Base-by-base conservation (phyloP, 2,113 vertebrate genomes). In the Asarcornis scutulata region DNA sequence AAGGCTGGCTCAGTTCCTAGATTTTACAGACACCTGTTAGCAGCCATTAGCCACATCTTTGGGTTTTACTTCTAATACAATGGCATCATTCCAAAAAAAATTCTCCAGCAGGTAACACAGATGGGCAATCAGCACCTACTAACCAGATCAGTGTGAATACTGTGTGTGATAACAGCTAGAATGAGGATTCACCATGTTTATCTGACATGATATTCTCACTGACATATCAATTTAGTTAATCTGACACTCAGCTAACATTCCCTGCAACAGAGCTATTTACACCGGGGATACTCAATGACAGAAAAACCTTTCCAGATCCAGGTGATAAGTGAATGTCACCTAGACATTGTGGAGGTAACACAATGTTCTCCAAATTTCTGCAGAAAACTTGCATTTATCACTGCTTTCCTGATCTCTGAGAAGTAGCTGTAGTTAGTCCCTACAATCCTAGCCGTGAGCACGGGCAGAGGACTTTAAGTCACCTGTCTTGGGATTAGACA, bases 91-190 rank as follows among this genome's bases (percentile, higher is more conserved):
- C 92, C 88, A 96, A 93, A 83, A 88, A 84, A 71, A 77, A 42
- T 63, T 78, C 83, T 96, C 88, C 96, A 88, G 92, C 86, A 96
- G 95, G 92, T 95, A 96, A 75, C 69, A 92, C 96, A 96, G 95
- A 96, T 94, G 95, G 95, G 88, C 92, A 96, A 95, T 93, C 93
- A 94, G 90, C 92, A 93, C 79, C 88, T 93, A 90, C 95, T 86
- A 89, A 79, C 52, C 38, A 82, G 62, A 93, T 91, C 83, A 64
- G 79, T 88, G 76, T 91, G 88, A 96, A 90, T 81, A 48, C 64
- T 68, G 53, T 34, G 56, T 78, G 76, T 3, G 4, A 11, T 81
- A 96, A 92, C 73, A 81, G 76, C 62, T 27, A 94, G 66, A 91
- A 88, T 56, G 60, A 90, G 53, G 76, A 93, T 93, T 93, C 14